phyloP scores from a whole-genome alignment of 1,140 invertebrate genomes.

The Hypothenemus hampei region DNA sequence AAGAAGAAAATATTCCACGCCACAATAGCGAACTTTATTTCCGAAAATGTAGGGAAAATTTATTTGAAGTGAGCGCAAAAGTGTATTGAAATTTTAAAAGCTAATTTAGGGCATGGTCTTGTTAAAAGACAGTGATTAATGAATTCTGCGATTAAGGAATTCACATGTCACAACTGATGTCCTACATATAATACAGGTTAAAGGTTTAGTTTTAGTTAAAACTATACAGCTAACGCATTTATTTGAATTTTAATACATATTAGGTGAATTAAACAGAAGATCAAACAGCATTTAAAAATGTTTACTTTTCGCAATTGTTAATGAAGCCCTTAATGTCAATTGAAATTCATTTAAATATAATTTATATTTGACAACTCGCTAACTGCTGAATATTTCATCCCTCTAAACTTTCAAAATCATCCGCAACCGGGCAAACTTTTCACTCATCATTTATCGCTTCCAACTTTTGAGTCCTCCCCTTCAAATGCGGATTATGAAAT shows the following conservation, averaged over 20 bases:
- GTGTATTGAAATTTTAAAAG: neutral
- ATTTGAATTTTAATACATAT: neutral
- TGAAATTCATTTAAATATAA: neutral
- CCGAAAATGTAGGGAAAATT: neutral
- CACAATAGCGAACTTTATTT: neutral
- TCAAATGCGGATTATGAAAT: conserved; percentile 10
- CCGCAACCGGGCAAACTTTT: neutral
- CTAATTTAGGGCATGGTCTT: neutral
- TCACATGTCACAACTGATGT: too few species aligned
- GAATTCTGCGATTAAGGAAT: too few species aligned
- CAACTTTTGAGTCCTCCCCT: conserved; percentile 1
- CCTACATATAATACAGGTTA: too few species aligned
- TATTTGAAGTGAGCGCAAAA: neutral
- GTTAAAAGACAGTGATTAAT: too few species aligned
- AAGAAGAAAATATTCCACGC: too few species aligned
- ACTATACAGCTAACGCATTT: neutral
- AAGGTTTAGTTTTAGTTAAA: neutral
- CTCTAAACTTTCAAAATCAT: neutral
- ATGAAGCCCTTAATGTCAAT: neutral
- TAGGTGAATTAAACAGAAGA: neutral
- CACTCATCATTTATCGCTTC: conserved; percentile 5
- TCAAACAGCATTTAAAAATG: neutral
- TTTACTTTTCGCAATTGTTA: neutral
- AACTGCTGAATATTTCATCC: conserved; percentile 4
- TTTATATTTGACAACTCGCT: conserved; percentile 1